phyloP scores from a whole-genome alignment of 1,140 invertebrate species.

The Drosophila nebulosa region DNA sequence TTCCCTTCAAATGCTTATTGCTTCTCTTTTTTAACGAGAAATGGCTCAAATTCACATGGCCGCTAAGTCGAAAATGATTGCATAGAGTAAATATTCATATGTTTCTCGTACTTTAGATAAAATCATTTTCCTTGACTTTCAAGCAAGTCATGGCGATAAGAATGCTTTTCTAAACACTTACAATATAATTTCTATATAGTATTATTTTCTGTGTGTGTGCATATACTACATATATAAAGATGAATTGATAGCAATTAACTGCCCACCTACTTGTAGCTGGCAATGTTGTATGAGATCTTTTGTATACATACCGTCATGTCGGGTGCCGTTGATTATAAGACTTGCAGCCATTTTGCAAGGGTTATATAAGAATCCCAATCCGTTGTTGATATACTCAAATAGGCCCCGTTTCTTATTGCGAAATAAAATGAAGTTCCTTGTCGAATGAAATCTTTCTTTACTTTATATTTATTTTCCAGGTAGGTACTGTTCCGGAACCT shows the following conservation, averaged over 20 bases:
- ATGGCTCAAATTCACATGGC: neutral
- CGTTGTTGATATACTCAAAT: slow-evolving; percentile 24
- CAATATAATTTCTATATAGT: neutral
- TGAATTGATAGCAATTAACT: neutral
- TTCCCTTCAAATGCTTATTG: neutral
- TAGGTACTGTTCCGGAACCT: neutral
- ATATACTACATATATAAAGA: neutral
- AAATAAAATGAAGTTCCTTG: slow-evolving; percentile 20
- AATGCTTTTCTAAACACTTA: neutral
- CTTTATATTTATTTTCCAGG: neutral
- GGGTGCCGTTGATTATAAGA: slow-evolving; percentile 60
- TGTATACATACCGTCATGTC: slow-evolving; percentile 48
- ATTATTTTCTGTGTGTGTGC: neutral
- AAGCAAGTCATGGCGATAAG: neutral
- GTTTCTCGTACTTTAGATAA: neutral
- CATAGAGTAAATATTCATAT: neutral
- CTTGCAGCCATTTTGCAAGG: slow-evolving; percentile 38
- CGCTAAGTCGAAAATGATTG: neutral
- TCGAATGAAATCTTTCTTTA: neutral
- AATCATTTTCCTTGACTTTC: neutral
- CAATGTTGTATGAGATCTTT: neutral
- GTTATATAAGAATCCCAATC: slow-evolving; percentile 26
- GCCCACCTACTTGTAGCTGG: neutral
- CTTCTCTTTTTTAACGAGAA: no score
- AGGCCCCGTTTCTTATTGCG: slow-evolving; percentile 12